Conservation (phyloP, 2,113 vertebrate species). For the Alligator sinensis region DNA sequence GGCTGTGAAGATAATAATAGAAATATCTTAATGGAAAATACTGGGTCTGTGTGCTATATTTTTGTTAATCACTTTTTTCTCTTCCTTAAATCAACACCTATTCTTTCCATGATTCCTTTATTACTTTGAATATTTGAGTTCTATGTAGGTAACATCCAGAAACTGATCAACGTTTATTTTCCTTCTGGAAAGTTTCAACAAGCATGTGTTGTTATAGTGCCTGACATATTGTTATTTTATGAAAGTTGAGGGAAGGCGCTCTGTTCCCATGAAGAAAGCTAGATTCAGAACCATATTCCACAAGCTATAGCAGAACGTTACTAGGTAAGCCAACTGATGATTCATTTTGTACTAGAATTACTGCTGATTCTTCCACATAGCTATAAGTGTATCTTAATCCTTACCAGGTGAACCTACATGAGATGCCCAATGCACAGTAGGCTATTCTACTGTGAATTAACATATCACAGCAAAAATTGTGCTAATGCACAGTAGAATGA, state of each 20-base stretch:
- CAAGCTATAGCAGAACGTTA: neutral
- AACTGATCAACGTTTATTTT: conserved; percentile 50
- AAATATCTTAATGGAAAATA: conserved; percentile 57
- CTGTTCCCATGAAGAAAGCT: rapidly evolving
- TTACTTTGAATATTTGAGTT: conserved; percentile 57
- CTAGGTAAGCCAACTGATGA: neutral
- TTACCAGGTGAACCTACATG: too few relatives aligned
- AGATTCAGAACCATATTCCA: neutral
- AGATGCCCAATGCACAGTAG: too few relatives aligned
- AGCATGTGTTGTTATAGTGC: conserved; percentile 47
- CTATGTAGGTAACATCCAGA: conserved; percentile 53
- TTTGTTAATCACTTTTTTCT: conserved; percentile 59
- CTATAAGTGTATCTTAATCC: rapidly evolving
- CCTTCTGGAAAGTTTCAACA: conserved; percentile 48
- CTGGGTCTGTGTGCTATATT: conserved; percentile 56
- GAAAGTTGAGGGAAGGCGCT: conserved; percentile 55
- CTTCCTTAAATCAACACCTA: conserved; percentile 50
- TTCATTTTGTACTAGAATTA: neutral
- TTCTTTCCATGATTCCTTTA: conserved; percentile 74
- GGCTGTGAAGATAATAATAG: conserved; percentile 25
- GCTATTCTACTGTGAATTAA: too few relatives aligned
- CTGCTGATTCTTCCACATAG: neutral
- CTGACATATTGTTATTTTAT: conserved; percentile 34
- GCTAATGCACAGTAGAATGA: too few relatives aligned
- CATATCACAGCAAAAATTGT: too few relatives aligned